Percentiles rank a stretch among this genome's conserved stretches.
These are phyloP conservation scores for Apotomis betuletana DNA, from an alignment of 2,888 invertebrate species.

Conservation along the genomic window DNA sequence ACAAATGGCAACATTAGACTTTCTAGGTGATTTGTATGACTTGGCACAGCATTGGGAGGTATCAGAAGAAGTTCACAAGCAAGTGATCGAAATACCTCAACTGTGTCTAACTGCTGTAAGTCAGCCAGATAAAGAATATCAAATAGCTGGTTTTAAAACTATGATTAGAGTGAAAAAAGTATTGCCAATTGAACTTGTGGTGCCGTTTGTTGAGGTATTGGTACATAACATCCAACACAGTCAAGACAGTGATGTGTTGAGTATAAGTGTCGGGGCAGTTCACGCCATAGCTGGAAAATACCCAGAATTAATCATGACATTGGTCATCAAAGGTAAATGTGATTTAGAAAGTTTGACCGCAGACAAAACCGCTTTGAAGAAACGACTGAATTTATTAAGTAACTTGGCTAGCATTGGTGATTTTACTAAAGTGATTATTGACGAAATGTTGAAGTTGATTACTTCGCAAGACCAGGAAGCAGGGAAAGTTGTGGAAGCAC, in stretches of 20 bases:
- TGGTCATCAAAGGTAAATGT: conserved; percentile 77
- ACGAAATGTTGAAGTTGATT: conserved; percentile 72
- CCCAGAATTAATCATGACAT: conserved; percentile 79
- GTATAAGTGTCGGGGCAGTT: conserved; percentile 77
- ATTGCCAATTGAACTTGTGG: conserved; percentile 74
- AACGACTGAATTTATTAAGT: conserved; percentile 73
- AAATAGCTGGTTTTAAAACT: conserved; percentile 79
- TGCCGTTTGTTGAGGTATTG: conserved; percentile 80
- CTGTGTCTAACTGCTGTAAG: conserved; percentile 81
- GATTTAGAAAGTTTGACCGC: conserved; percentile 63
- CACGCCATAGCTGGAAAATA: conserved; percentile 79
- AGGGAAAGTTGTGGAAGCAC: conserved; percentile 64
- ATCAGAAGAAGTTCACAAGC: conserved; percentile 52
- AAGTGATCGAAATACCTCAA: conserved; percentile 69
- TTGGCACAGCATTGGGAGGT: conserved; percentile 66
- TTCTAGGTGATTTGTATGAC: conserved; percentile 68
- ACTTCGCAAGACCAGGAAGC: conserved; percentile 57
- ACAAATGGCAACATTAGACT: conserved; percentile 71
- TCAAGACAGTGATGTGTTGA: conserved; percentile 70
- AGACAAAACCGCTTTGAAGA: conserved; percentile 63
- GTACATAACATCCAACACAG: conserved; percentile 75
- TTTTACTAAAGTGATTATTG: conserved; percentile 75
- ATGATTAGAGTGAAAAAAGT: conserved; percentile 74
- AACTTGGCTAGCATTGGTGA: conserved; percentile 76
- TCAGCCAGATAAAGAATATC: conserved; percentile 70